A percentile compares a stretch with the other conserved stretches of the same genome.
phyloP scores from a whole-genome alignment of 2,888 invertebrate genomes.

The Fissipunctia ypsillon region DNA sequence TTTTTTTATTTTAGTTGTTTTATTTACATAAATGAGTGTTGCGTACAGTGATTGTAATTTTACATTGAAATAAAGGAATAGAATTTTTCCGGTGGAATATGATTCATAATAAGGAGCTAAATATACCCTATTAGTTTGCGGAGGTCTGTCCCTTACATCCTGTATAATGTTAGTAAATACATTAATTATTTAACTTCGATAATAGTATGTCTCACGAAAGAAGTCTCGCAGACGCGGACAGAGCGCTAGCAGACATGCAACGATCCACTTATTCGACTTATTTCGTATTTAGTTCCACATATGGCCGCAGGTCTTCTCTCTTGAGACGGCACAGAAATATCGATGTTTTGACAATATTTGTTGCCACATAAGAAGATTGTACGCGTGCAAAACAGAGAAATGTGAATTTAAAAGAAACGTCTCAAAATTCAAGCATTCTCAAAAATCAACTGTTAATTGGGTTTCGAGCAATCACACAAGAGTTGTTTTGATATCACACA shows the following conservation, averaged over 20 bases:
- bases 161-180: too few relatives aligned
- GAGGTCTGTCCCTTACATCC: too few relatives aligned
- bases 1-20: too few relatives aligned
- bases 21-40: too few relatives aligned
- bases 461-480: not conserved
- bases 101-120: too few relatives aligned
- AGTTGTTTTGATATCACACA: not conserved
- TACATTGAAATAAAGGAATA: too few relatives aligned
- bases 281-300: not conserved
- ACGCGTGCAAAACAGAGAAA: not conserved
- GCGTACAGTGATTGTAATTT: too few relatives aligned
- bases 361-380: not conserved
- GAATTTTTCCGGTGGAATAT: too few relatives aligned
- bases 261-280: not conserved
- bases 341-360: not conserved
- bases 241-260: not conserved
- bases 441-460: not conserved
- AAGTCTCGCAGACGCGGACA: not conserved
- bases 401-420: not conserved
- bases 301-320: not conserved
- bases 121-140: too few relatives aligned
- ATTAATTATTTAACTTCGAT: too few relatives aligned
- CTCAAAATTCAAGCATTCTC: not conserved
- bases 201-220: not conserved
- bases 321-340: not conserved